phyloP scores from a whole-genome alignment of 2,797 vertebrate species.

The Oreochromis mossambicus region DNA sequence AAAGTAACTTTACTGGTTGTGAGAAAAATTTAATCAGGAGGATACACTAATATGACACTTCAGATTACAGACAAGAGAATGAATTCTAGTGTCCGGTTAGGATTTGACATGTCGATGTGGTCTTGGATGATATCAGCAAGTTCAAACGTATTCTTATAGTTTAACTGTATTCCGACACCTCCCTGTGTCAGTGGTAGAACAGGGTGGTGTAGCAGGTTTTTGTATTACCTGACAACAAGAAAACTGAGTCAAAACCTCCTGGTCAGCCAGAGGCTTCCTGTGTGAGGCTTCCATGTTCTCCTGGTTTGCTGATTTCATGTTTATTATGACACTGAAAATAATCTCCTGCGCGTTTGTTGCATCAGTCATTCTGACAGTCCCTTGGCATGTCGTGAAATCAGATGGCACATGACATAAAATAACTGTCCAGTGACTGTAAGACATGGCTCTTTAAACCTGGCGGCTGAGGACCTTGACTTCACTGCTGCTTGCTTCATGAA shows the following conservation, averaged over 20 bases:
- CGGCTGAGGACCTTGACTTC: background rate
- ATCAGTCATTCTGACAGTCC: background rate
- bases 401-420: background rate
- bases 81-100: background rate
- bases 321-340: background rate
- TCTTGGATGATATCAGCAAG: background rate
- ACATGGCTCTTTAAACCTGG: background rate
- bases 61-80: background rate
- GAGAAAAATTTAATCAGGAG: background rate
- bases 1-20: background rate
- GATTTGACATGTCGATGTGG: background rate
- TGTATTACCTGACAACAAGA: background rate
- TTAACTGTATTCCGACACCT: background rate
- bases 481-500: background rate
- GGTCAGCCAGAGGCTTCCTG: background rate
- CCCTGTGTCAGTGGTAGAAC: background rate
- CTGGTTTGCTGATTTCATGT: background rate
- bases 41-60: background rate
- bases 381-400: background rate
- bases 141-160: background rate
- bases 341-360: background rate
- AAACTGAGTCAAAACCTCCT: background rate
- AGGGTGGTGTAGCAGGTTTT: background rate
- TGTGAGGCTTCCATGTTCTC: background rate
- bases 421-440: constrained; percentile 28